Base-by-base conservation (phyloP, 2,113 vertebrate species). In the Sphaerodactylus townsendi region DNA sequence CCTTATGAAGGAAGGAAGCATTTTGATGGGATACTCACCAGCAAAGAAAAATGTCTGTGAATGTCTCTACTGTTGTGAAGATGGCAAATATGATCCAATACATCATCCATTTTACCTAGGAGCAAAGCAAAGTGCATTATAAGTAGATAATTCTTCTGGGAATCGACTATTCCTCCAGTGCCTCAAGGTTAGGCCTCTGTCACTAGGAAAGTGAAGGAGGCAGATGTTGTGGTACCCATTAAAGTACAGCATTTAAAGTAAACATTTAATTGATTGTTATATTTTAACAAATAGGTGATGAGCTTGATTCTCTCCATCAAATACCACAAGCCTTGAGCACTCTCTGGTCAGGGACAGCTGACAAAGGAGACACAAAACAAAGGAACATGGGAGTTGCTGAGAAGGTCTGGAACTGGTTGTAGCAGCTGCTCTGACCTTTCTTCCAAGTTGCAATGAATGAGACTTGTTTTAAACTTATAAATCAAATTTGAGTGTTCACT, bases 21-120 rank as follows among this genome's bases (percentile, higher is more conserved):
- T 66, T 41, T 46, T n/a, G 10, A 71, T 28, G 30, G 33, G 48
- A 74, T 81, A 93, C 98, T 97, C 93, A 99, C 99, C 99, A 99
- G 93, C 98, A 99, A 69, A 99, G 95, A 93, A 99, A 99, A 93
- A 99, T 97, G 90, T 99, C 99, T n/a, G 99, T 99, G 94, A 99
- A 98, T 0, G 97, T 98, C 96, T 99, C 99, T 94, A 97, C 97
- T 85, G 98, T 97, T 0, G 97, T 99, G 93, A 98, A 99, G 62
- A 99, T 96, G 0, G 98, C 99, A 90, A 99, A 99, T 98, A 99
- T 99, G 89, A 99, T 99, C 99, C 99, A 99, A 93, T 99, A 99
- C 99, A 99, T 99, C 99, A 99, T 99, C 99, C 99, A 99, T 95
- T 99, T 99, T 80, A 99, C 98, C 98, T 99, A 93, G 83, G 1